Percentiles rank a stretch among this genome's conserved stretches.
These are phyloP conservation scores for Eurypyga helias DNA, from an alignment of 2,113 vertebrate species.

Conservation along the genomic window DNA sequence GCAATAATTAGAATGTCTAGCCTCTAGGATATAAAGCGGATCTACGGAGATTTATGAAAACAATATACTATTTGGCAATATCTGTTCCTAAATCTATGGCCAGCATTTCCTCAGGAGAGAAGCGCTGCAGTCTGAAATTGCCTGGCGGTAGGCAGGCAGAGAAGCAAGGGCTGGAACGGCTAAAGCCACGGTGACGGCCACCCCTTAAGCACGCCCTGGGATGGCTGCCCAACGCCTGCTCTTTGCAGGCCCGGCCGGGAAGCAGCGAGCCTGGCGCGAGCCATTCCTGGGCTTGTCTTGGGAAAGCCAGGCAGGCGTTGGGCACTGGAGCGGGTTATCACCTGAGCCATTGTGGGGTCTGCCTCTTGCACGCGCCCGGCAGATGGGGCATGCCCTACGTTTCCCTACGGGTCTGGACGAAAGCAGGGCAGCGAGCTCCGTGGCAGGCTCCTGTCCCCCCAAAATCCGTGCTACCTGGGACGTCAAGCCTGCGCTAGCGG, in stretches of 20 bases:
- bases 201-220: rapidly evolving
- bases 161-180: background rate
- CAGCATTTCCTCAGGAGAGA: conserved; percentile 49
- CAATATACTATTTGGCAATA: conserved; percentile 70
- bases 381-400: rapidly evolving
- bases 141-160: background rate
- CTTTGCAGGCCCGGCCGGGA: background rate
- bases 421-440: background rate
- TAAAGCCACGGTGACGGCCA: background rate
- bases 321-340: rapidly evolving
- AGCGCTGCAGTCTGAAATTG: conserved; percentile 36
- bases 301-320: rapidly evolving
- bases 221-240: background rate
- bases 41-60: conserved; percentile 70
- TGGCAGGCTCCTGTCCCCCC: background rate
- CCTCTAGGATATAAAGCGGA: conserved; percentile 53
- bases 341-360: background rate
- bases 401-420: background rate
- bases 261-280: rapidly evolving
- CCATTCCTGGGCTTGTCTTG: background rate
- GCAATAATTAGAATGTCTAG: conserved; percentile 71
- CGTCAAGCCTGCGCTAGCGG: background rate
- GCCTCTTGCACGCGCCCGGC: rapidly evolving
- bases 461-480: background rate
- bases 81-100: conserved; percentile 66